phyloP scores from a whole-genome alignment of 2,113 vertebrate genomes.

The Oenanthe melanoleuca region DNA sequence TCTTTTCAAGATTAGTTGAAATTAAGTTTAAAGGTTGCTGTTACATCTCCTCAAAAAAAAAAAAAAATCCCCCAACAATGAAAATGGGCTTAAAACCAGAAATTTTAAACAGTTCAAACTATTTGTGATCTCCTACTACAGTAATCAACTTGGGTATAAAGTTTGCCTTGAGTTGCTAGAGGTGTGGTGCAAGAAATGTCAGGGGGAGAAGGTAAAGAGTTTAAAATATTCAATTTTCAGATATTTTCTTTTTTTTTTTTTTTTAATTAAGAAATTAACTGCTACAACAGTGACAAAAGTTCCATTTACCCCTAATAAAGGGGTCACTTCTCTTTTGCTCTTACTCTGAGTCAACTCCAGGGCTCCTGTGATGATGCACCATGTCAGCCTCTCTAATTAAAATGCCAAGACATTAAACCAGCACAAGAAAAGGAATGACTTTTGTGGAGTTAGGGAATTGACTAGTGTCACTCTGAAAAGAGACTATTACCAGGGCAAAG shows the following conservation, averaged over 20 bases:
- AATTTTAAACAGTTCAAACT: neutral
- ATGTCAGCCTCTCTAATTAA: neutral
- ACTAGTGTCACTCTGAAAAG: neutral
- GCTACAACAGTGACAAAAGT: neutral
- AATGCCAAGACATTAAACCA: neutral
- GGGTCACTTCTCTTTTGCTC: neutral
- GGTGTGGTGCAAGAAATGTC: accelerated
- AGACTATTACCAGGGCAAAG: neutral
- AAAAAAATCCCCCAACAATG: neutral
- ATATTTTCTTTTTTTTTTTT: neutral
- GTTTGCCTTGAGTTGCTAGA: neutral
- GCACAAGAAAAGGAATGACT: neutral
- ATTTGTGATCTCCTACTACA: neutral
- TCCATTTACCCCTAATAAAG: neutral
- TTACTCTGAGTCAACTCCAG: neutral
- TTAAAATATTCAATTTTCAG: neutral
- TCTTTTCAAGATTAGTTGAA: neutral
- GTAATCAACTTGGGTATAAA: neutral
- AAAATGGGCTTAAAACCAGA: neutral
- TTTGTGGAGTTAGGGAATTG: neutral
- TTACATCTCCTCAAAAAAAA: neutral
- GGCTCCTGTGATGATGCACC: neutral
- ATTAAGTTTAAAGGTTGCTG: neutral
- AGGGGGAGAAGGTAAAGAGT: neutral
- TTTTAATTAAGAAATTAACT: neutral